Evolutionary conservation across 2,113 vertebrate genomes (phyloP).

Genomic region (Eulemur rufifrons): DNA sequence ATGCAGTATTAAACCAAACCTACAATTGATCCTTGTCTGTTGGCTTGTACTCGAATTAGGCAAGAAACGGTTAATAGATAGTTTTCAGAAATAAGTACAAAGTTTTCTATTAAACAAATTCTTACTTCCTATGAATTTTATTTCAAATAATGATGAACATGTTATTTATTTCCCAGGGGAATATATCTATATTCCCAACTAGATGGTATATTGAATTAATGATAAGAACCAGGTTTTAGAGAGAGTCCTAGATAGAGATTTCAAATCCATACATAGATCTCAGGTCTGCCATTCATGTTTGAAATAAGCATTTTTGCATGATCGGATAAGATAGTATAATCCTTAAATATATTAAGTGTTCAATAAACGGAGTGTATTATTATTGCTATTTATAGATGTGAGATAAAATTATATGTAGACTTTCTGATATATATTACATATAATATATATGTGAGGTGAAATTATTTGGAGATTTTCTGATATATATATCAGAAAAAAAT

Average conservation of each 20-base stretch:
- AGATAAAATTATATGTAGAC: background rate
- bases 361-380: background rate
- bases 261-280: background rate
- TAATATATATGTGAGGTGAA: too few relatives aligned
- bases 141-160: conserved; percentile 2
- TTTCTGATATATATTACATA: background rate
- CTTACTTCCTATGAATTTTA: background rate
- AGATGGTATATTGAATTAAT: background rate
- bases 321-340: background rate
- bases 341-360: background rate
- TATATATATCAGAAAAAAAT: too few relatives aligned
- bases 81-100: conserved; percentile 26
- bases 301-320: background rate
- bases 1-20: background rate
- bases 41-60: background rate
- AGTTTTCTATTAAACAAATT: background rate
- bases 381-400: background rate
- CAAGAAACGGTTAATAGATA: background rate
- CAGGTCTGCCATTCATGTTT: background rate
- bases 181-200: background rate
- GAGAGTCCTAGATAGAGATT: background rate
- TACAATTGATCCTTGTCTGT: background rate
- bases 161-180: background rate
- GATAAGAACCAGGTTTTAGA: background rate
- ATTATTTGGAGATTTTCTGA: too few relatives aligned